A percentile compares a stretch with the other conserved stretches of the same genome.
These are phyloP conservation scores for Furcula furcula DNA, from an alignment of 2,888 invertebrate species.

Conservation along the genomic window DNA sequence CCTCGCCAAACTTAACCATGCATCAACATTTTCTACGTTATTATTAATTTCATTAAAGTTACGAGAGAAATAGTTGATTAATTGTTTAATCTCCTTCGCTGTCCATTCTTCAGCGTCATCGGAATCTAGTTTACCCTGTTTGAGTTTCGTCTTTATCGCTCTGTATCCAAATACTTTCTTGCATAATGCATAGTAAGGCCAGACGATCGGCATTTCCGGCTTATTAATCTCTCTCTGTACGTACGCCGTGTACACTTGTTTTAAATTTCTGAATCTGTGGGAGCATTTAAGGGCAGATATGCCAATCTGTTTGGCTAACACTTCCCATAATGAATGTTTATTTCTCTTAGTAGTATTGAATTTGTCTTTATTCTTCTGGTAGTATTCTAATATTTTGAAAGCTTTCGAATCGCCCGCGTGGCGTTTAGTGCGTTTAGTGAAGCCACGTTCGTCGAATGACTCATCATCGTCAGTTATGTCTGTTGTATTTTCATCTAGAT, in stretches of 20 bases:
- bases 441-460: conserved; percentile 45
- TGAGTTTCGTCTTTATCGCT: conserved; percentile 58
- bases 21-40: conserved; percentile 36
- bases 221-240: conserved; percentile 65
- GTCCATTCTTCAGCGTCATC: conserved; percentile 61
- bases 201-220: conserved; percentile 64
- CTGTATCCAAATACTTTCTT: conserved; percentile 73
- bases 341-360: conserved; percentile 52
- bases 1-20: conserved; percentile 46
- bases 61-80: conserved; percentile 53
- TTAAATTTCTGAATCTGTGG: conserved; percentile 61
- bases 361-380: conserved; percentile 64
- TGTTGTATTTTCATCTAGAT: conserved; percentile 27
- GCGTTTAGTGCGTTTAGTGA: conserved; percentile 42
- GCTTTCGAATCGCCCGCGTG: conserved; percentile 53
- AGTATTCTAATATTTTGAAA: conserved; percentile 65
- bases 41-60: conserved; percentile 47
- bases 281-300: conserved; percentile 60
- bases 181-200: conserved; percentile 68
- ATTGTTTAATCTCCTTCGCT: conserved; percentile 54
- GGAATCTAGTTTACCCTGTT: conserved; percentile 45
- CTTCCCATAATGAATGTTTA: conserved; percentile 56
- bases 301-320: conserved; percentile 51
- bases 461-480: conserved; percentile 43
- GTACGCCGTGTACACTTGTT: conserved; percentile 61